A percentile compares a stretch with the other conserved stretches of the same genome.
Evolutionary conservation across 2,888 invertebrate species (phyloP).

Genomic region (Teleogryllus oceanicus): DNA sequence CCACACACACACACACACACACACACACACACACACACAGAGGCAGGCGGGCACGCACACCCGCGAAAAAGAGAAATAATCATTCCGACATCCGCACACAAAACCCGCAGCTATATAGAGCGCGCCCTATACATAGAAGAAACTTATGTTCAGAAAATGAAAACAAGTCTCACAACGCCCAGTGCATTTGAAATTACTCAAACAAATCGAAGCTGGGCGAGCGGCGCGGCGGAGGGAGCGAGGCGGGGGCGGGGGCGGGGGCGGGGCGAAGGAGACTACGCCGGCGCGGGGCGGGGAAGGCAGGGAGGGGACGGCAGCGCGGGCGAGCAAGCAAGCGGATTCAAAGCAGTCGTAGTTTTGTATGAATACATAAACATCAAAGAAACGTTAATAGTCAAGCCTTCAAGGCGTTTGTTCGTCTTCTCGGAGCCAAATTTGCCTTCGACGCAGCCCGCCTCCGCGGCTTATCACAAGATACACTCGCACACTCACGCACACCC

Average conservation of each 20-base stretch:
- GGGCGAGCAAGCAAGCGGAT: constrained; percentile 18
- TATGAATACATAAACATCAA: constrained; percentile 30
- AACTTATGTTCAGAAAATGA: neutral
- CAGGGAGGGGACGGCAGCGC: neutral
- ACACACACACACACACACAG: no score
- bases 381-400: constrained; percentile 54
- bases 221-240: neutral
- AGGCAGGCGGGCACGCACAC: neutral
- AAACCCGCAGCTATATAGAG: neutral
- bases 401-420: constrained; percentile 58
- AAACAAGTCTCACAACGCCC: constrained; percentile 9
- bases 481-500: neutral
- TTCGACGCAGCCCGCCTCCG: constrained; percentile 29
- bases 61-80: constrained; percentile 7
- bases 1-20: no score
- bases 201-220: neutral
- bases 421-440: constrained; percentile 51
- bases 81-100: constrained; percentile 1
- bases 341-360: neutral
- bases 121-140: constrained; percentile 10
- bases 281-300: neutral
- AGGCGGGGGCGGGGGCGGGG: neutral
- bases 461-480: constrained; percentile 3
- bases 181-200: constrained; percentile 11
- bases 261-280: neutral